A percentile compares a stretch with the other conserved stretches of the same genome.
These are phyloP conservation scores for Hipposideros larvatus DNA, from an alignment of 2,797 vertebrate species.

Conservation along the genomic window DNA sequence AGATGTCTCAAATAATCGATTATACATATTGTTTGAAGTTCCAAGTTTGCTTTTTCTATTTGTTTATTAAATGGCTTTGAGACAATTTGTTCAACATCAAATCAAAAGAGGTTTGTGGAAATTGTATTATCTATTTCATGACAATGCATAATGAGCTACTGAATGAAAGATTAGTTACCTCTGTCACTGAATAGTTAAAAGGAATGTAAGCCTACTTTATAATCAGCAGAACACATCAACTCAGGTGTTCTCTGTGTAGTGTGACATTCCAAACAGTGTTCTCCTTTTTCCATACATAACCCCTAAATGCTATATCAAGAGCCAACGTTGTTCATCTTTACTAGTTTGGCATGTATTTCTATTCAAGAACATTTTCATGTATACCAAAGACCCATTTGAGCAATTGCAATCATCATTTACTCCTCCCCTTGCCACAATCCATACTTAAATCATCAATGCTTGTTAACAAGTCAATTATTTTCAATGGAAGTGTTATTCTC, in stretches of 20 bases:
- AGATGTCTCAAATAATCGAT: slow-evolving; percentile 70
- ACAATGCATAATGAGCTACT: slow-evolving; percentile 80
- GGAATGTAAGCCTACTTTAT: slow-evolving; percentile 57
- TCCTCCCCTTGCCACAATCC: not conserved
- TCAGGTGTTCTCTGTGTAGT: slow-evolving; percentile 15
- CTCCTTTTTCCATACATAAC: slow-evolving; percentile 24
- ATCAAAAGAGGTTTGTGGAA: slow-evolving; percentile 74
- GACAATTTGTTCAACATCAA: slow-evolving; percentile 80
- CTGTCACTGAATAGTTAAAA: slow-evolving; percentile 68
- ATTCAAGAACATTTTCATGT: not conserved
- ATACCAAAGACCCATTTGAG: not conserved
- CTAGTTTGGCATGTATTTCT: not conserved
- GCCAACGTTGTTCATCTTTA: not conserved
- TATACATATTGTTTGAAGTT: slow-evolving; percentile 79
- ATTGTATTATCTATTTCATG: slow-evolving; percentile 82
- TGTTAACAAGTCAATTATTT: not conserved
- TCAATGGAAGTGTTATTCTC: not conserved
- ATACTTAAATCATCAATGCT: not conserved
- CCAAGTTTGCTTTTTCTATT: slow-evolving; percentile 77
- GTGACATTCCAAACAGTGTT: slow-evolving; percentile 14
- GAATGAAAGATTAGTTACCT: slow-evolving; percentile 77
- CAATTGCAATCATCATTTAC: not conserved
- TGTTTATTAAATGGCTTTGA: slow-evolving; percentile 81
- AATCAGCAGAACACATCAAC: slow-evolving; percentile 47
- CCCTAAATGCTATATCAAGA: not conserved